A percentile compares a stretch with the other conserved stretches of the same genome.
These are phyloP conservation scores for Bos taurus DNA, from an alignment of 2,113 vertebrate genomes.

Conservation along the genomic window ARS-UCD2.0 NC_037340.1:13338501-13339000, in stretches of 20 bases:
- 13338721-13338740: background rate
- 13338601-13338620: background rate
- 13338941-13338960: background rate
- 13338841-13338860: background rate
- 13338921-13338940: background rate
- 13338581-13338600: background rate
- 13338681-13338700: background rate
- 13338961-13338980: background rate
- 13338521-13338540: background rate
- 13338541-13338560: background rate
- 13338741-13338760: background rate
- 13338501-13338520: no score
- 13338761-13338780: background rate
- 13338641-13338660: rapidly evolving
- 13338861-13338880: background rate
- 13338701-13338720: background rate
- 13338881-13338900: background rate
- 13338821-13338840: background rate
- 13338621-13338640: background rate
- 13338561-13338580: background rate
- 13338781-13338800: background rate
- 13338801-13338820: background rate
- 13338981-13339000: background rate
- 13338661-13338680: background rate
- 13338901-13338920: background rate